These are phyloP conservation scores for Therioaphis trifolii DNA, from an alignment of 2,888 invertebrate genomes.

Conservation along the genomic window DNA sequence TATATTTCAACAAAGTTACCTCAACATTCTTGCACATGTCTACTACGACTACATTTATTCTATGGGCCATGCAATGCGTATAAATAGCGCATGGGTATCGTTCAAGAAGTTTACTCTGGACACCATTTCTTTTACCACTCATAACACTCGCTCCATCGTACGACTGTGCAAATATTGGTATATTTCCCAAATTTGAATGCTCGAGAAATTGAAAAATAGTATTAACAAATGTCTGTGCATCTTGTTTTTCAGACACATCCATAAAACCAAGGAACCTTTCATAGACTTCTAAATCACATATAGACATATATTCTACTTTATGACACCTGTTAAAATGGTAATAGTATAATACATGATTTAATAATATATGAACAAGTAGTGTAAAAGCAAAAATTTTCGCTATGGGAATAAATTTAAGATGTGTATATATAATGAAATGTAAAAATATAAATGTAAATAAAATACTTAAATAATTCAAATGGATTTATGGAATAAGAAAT, in stretches of 20 bases:
- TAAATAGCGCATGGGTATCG: too few relatives aligned
- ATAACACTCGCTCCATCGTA: slow-evolving; percentile 40
- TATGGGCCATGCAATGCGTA: too few relatives aligned
- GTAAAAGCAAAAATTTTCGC: too few relatives aligned
- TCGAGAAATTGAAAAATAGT: slow-evolving; percentile 16
- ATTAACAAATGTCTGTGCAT: slow-evolving; percentile 6
- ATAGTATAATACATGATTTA: too few relatives aligned
- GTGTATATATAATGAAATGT: too few relatives aligned
- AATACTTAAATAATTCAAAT: too few relatives aligned
- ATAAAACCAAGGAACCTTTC: slow-evolving; percentile 36
- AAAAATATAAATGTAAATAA: too few relatives aligned
- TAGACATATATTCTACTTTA: slow-evolving; percentile 2
- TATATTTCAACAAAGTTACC: slow-evolving; percentile 1
- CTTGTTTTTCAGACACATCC: slow-evolving; percentile 31
- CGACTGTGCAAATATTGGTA: slow-evolving; percentile 15
- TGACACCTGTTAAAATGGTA: background rate
- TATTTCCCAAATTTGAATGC: background rate
- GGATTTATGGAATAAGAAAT: too few relatives aligned
- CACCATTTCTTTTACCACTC: slow-evolving; percentile 24
- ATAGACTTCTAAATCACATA: slow-evolving; percentile 11
- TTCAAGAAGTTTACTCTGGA: too few relatives aligned
- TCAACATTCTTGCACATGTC: background rate
- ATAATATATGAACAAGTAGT: too few relatives aligned
- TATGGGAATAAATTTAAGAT: too few relatives aligned
- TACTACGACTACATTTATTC: background rate